phyloP scores from a whole-genome alignment of 1,140 invertebrate genomes.

The Halictus rubicundus region DNA sequence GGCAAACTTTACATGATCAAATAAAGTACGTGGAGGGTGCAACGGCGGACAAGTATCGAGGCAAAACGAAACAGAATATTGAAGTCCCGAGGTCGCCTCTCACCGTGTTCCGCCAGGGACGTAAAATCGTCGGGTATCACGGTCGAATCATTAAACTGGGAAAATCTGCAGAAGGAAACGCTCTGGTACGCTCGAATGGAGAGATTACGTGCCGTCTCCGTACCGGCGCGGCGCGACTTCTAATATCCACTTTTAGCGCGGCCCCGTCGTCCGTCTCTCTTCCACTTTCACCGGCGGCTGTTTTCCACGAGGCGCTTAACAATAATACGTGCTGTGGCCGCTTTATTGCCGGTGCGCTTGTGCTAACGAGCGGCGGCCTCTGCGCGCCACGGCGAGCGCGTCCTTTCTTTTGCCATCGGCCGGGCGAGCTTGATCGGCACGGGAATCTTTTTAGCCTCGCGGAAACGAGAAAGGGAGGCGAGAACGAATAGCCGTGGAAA shows the following conservation, averaged over 20 bases:
- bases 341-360: conserved; percentile 49
- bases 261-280: conserved; percentile 14
- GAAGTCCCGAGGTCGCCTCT: too few species aligned
- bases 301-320: conserved; percentile 56
- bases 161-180: conserved; percentile 27
- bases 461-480: conserved; percentile 48
- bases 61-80: too few species aligned
- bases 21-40: too few species aligned
- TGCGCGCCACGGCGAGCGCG: conserved; percentile 37
- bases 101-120: background rate
- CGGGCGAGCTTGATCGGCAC: conserved; percentile 37
- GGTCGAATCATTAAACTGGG: conserved; percentile 22
- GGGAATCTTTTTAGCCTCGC: conserved; percentile 35
- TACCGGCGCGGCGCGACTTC: conserved; percentile 33
- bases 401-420: conserved; percentile 44
- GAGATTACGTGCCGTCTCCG: conserved; percentile 56
- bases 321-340: conserved; percentile 65
- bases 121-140: conserved; percentile 11
- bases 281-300: conserved; percentile 2
- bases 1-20: too few species aligned
- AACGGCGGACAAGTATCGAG: too few species aligned
- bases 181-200: conserved; percentile 49
- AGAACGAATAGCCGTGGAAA: conserved; percentile 47
- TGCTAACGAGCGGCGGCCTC: conserved; percentile 62
- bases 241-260: conserved; percentile 51